These are phyloP conservation scores for Tolypeutes matacus DNA, from an alignment of 2,797 vertebrate species.

Conservation along the genomic window DNA sequence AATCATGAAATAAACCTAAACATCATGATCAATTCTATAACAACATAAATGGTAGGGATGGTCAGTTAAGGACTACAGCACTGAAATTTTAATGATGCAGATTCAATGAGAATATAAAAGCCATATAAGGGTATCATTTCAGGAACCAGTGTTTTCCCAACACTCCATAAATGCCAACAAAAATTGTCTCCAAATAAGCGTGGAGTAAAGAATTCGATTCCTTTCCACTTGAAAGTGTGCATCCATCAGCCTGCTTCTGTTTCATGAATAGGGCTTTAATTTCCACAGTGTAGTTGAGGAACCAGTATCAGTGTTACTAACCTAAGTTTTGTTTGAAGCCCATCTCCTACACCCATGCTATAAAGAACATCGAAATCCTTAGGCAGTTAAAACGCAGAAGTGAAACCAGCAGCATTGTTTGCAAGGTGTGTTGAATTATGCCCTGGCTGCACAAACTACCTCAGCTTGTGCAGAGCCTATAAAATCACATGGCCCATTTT, in stretches of 20 bases:
- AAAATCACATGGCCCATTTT: not conserved
- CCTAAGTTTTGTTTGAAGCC: not conserved
- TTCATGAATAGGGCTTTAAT: constrained; percentile 59
- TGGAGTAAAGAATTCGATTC: not conserved
- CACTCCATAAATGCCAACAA: not conserved
- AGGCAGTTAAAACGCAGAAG: constrained; percentile 61
- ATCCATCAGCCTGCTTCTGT: not conserved
- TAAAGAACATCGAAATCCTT: constrained; percentile 64
- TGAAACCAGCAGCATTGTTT: constrained; percentile 61
- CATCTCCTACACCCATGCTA: constrained; percentile 46
- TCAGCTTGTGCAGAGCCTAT: constrained; percentile 35
- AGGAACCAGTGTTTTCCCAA: constrained; percentile 23
- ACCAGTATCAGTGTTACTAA: not conserved
- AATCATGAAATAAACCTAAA: constrained; percentile 36
- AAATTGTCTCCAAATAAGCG: constrained; percentile 27
- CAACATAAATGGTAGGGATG: not conserved
- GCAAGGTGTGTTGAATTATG: constrained; percentile 75
- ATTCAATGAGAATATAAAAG: not conserved
- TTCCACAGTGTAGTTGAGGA: constrained; percentile 65
- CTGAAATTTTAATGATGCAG: constrained; percentile 58
- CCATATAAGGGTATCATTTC: not conserved
- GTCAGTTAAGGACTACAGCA: not conserved
- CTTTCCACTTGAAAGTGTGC: constrained; percentile 12
- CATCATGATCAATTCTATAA: constrained; percentile 26
- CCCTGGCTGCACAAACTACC: constrained; percentile 46